A percentile compares a stretch with the other conserved stretches of the same genome.
Conservation (phyloP, 1,140 invertebrate species). For the Batillaria attramentaria region DNA sequence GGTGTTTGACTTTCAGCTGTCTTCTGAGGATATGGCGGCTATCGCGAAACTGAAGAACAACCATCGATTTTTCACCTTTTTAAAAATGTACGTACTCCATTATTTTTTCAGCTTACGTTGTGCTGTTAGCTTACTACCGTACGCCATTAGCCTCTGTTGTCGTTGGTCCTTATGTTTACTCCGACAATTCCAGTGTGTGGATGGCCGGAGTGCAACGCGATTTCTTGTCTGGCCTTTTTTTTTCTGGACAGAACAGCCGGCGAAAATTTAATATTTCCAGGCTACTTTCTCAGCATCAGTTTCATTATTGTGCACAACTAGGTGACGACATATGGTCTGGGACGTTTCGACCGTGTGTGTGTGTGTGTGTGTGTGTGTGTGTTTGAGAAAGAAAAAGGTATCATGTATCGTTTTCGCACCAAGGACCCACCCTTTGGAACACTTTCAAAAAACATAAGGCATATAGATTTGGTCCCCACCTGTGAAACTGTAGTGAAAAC, state of each 20-base stretch:
- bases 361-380: slow-evolving; percentile 12
- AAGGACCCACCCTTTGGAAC: too few species aligned
- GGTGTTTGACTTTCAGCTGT: slow-evolving; percentile 23
- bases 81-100: slow-evolving; percentile 12
- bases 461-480: too few species aligned
- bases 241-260: neutral
- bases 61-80: slow-evolving; percentile 25
- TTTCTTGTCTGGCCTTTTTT: neutral
- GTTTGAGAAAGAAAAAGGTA: neutral
- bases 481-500: too few species aligned
- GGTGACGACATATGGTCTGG: neutral
- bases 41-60: slow-evolving; percentile 15
- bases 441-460: too few species aligned
- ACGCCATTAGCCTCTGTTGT: neutral
- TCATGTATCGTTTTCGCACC: neutral
- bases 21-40: slow-evolving; percentile 15
- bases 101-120: neutral
- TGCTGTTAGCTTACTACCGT: neutral
- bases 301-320: neutral
- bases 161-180: neutral
- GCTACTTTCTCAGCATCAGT: neutral
- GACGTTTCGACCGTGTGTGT: neutral
- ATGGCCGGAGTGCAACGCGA: neutral
- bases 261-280: neutral
- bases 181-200: neutral